Evolutionary conservation across 2,113 vertebrate species (phyloP), one percentile per base, ranked within the genome.

Genomic region (Natator depressus): DNA sequence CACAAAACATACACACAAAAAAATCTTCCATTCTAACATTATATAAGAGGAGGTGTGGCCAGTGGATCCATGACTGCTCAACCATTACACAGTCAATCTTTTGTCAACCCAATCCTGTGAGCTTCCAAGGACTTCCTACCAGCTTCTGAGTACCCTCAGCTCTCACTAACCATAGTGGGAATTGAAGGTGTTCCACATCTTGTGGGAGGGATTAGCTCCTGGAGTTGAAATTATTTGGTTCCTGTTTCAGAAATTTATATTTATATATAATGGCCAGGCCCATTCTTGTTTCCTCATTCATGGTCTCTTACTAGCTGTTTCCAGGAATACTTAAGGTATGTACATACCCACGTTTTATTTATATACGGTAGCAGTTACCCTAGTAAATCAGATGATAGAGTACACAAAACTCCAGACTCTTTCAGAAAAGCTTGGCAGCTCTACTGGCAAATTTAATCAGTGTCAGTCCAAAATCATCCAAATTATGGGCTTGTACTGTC

Each of bases 391-490:
- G 2, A 31, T n/a, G 55, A 47, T 29, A 89, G 22, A 86, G 50
- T 0, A 19, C 29, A 87, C 82, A 59, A 79, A 90, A 6, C 24
- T 49, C 35, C 79, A 72, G 1, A 20, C 89, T 83, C 42, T 94
- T 84, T 80, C 92, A 80, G 79, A 91, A 95, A 51, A 91, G 87
- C 24, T 4, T 20, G 46, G 12, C 50, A 47, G 79, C 93, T 95
- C 42, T 82, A 20, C 25, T 89, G 82, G 24, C 51, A 93, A 81
- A 90, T 47, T 27, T 22, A 95, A 85, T 91, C 93, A 80, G 35
- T 10, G 46, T 90, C 72, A 96, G 94, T 90, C 89, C 89, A 82
- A 94, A 90, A 82, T 54, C 13, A 27, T 2, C 92, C 92, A 87
- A 80, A 91, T 80, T 29, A 89, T 1, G 16, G 72, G 55, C 51